These are phyloP conservation scores for Parascotia fuliginaria DNA, from an alignment of 2,888 invertebrate genomes.

Conservation along the genomic window DNA sequence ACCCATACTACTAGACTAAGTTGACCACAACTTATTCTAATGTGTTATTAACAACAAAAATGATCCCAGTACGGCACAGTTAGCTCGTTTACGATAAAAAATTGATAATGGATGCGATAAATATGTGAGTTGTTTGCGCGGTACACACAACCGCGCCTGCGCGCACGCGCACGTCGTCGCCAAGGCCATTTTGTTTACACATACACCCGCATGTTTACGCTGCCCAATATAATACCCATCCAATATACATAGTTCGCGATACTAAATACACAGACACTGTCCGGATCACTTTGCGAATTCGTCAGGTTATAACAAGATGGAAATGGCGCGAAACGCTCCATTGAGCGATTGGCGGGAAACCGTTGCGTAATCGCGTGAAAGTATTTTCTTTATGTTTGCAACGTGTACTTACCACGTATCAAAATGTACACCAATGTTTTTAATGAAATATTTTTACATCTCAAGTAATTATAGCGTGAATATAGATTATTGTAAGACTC, in stretches of 20 bases:
- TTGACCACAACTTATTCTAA: conserved; percentile 32
- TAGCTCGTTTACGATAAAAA: conserved; percentile 61
- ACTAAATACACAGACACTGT: conserved; percentile 42
- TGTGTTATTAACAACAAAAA: conserved; percentile 42
- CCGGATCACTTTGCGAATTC: conserved; percentile 54
- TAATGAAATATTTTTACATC: conserved; percentile 23
- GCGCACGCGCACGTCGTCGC: conserved; percentile 65
- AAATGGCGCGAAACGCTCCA: conserved; percentile 81
- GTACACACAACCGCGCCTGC: conserved; percentile 52
- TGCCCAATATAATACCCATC: conserved; percentile 60
- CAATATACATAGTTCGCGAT: conserved; percentile 45
- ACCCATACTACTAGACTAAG: conserved; percentile 13
- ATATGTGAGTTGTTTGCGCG: conserved; percentile 63
- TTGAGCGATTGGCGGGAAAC: conserved; percentile 80
- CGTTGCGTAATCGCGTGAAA: conserved; percentile 73
- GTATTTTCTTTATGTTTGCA: conserved; percentile 62
- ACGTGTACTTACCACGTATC: conserved; percentile 2
- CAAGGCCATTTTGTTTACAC: conserved; percentile 83
- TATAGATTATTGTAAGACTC: neutral
- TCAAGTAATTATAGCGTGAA: conserved; percentile 6
- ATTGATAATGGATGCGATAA: conserved; percentile 67
- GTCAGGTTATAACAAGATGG: conserved; percentile 58
- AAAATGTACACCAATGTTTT: conserved; percentile 30
- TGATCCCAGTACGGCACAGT: conserved; percentile 38
- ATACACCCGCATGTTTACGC: conserved; percentile 72